Conservation (phyloP, 2,797 vertebrate species). For the Lepilemur ruficaudatus region DNA sequence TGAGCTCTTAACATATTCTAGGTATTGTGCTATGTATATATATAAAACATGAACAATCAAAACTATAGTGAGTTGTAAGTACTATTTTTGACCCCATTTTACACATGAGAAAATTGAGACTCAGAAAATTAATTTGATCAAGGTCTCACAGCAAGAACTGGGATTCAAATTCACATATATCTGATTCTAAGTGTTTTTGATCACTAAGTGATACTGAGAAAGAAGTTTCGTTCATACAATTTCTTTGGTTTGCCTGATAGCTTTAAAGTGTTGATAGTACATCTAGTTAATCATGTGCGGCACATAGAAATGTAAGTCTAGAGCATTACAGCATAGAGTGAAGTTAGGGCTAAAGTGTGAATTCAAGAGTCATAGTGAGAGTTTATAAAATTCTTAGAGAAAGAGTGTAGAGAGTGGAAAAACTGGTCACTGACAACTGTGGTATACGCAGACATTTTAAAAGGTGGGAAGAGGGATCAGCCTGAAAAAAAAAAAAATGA, state of each 20-base stretch:
- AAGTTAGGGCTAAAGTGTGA: neutral
- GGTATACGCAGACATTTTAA: neutral
- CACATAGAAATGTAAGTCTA: neutral
- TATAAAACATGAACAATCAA: neutral
- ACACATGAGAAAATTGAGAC: neutral
- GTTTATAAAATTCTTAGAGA: neutral
- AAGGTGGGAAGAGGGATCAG: neutral
- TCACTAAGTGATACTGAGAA: neutral
- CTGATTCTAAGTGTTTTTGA: slow-evolving; percentile 19
- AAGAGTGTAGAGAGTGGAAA: neutral
- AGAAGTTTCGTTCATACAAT: neutral
- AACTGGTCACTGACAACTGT: neutral
- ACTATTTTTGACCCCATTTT: slow-evolving; percentile 12
- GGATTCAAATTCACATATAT: neutral
- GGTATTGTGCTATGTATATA: neutral
- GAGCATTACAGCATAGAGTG: neutral
- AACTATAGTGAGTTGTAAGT: neutral
- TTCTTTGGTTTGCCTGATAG: neutral
- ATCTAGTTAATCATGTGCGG: neutral
- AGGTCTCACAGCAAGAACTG: neutral
- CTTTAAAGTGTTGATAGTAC: neutral
- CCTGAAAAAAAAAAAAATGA: neutral
- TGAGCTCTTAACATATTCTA: neutral
- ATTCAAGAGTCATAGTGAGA: slow-evolving; percentile 6
- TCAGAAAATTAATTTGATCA: slow-evolving; percentile 14